phyloP scores from a whole-genome alignment of 2,888 invertebrate genomes.

The Tinea semifulvella region DNA sequence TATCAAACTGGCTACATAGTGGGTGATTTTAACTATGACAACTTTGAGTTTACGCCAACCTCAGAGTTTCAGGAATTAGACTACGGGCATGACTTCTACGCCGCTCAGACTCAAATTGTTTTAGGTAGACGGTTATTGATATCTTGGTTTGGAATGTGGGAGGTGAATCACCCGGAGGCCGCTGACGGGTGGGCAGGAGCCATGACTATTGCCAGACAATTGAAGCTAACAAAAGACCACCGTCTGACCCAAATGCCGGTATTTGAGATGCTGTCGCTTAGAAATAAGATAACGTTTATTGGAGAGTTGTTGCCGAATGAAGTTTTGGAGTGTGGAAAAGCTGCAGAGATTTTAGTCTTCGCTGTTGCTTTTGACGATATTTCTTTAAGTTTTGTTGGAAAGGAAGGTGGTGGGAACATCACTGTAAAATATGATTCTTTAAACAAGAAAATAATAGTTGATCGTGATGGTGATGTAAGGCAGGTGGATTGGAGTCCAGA shows the following conservation, averaged over 20 bases:
- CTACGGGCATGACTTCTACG: conserved; percentile 59
- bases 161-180: conserved; percentile 38
- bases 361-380: conserved; percentile 24
- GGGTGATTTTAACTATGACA: conserved; percentile 50
- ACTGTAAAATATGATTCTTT: conserved; percentile 21
- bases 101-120: conserved; percentile 43
- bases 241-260: conserved; percentile 45
- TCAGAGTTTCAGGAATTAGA: conserved; percentile 50
- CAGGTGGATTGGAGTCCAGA: conserved; percentile 48
- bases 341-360: conserved; percentile 39
- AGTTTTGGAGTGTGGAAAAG: conserved; percentile 31
- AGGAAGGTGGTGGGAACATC: conserved; percentile 36
- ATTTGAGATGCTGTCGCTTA: conserved; percentile 31
- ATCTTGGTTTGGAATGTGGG: conserved; percentile 60
- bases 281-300: conserved; percentile 27
- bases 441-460: conserved; percentile 36
- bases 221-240: conserved; percentile 31
- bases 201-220: conserved; percentile 47
- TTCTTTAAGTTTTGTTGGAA: conserved; percentile 23
- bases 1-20: conserved; percentile 52
- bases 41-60: conserved; percentile 41
- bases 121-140: conserved; percentile 43
- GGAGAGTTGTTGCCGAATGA: conserved; percentile 27
- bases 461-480: conserved; percentile 39
- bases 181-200: conserved; percentile 55